These are phyloP conservation scores for Tethya wilhelma DNA, from an alignment of 37 sponge, comb jelly and placozoan genomes.

Conservation along the genomic window DNA sequence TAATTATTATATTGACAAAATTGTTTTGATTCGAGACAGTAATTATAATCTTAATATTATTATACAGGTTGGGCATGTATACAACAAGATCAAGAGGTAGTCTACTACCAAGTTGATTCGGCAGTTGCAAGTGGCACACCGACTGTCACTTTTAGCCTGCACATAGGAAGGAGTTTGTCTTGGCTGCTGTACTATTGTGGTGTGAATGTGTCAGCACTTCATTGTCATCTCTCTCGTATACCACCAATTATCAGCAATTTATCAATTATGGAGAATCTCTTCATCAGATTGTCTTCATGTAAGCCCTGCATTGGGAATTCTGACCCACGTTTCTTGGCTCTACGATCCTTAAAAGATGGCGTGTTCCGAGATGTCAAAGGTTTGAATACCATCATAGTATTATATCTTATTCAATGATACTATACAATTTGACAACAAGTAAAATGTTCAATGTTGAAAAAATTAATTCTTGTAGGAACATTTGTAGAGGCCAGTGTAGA, in stretches of 20 bases:
- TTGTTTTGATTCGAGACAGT: neutral
- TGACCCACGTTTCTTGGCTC: conserved; percentile 22
- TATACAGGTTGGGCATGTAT: conserved; percentile 1
- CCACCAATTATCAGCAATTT: neutral
- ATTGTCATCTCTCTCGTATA: neutral
- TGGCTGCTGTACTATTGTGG: neutral
- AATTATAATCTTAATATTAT: neutral
- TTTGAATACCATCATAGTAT: neutral
- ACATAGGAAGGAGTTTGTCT: neutral
- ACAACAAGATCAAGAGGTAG: neutral
- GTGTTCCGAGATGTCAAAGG: neutral
- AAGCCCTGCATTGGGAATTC: conserved; percentile 10
- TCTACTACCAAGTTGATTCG: neutral
- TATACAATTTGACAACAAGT: neutral
- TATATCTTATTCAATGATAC: neutral
- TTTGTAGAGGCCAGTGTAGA: conserved; percentile 18
- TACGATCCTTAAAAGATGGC: neutral
- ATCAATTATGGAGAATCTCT: neutral
- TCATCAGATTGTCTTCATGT: neutral
- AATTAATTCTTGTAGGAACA: conserved; percentile 7
- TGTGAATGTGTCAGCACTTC: neutral
- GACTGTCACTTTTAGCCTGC: neutral
- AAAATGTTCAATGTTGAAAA: no score
- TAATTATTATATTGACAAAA: neutral
- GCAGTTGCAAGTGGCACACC: neutral